These are phyloP conservation scores for Sinocyclocheilus maitianheensis DNA, from an alignment of 2,113 vertebrate species.

Conservation along the genomic window DNA sequence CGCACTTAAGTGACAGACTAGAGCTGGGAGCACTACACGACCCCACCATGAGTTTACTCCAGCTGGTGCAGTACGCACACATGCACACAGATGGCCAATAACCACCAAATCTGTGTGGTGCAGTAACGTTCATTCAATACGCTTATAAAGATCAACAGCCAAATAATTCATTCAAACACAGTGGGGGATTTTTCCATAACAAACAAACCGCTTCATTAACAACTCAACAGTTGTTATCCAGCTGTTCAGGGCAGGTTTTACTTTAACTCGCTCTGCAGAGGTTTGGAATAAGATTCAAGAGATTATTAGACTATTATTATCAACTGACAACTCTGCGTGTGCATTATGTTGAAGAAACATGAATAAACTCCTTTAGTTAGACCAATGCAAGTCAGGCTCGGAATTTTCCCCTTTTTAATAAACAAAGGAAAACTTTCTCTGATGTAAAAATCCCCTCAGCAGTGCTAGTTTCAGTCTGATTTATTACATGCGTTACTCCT, in stretches of 20 bases:
- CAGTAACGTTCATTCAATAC: not conserved
- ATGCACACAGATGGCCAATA: constrained; percentile 48
- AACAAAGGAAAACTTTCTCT: not conserved
- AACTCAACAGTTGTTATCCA: not conserved
- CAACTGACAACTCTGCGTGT: not conserved
- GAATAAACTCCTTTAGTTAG: not conserved
- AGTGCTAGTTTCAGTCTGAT: not conserved
- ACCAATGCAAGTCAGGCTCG: not conserved
- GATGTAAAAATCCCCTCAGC: not conserved
- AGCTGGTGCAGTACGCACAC: constrained; percentile 38
- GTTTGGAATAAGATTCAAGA: not conserved
- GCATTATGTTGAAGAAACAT: not conserved
- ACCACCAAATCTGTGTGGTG: constrained; percentile 38
- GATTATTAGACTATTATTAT: not conserved
- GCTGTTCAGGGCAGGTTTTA: constrained; percentile 2
- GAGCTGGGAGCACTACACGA: not conserved
- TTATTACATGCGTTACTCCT: not conserved
- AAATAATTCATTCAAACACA: constrained; percentile 38
- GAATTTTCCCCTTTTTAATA: not conserved
- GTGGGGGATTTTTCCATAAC: constrained; percentile 8
- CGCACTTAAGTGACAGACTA: not conserved
- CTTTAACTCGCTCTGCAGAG: not conserved
- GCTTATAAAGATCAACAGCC: constrained; percentile 26
- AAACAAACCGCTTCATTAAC: constrained; percentile 16
- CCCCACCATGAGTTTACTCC: constrained; percentile 37